phyloP scores from a whole-genome alignment of 2,888 invertebrate species.

The Andrena praecox region DNA sequence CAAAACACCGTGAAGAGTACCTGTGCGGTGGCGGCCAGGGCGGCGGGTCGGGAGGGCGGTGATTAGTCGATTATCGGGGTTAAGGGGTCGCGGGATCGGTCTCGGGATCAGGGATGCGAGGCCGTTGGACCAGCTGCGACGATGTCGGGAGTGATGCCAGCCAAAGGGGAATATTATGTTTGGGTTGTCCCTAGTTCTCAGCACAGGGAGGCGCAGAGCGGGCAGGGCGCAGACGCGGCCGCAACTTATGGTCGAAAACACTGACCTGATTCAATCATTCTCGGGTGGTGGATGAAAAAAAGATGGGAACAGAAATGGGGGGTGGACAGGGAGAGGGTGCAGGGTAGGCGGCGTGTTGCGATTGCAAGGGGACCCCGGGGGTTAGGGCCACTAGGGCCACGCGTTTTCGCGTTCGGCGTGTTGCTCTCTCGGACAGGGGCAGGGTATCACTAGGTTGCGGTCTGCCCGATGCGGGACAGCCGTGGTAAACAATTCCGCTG shows the following conservation, averaged over 20 bases:
- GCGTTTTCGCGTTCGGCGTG: not conserved
- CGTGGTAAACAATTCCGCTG: constrained; percentile 36
- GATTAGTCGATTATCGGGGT: constrained; percentile 46
- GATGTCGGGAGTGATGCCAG: constrained; percentile 66
- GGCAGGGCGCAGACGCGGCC: constrained; percentile 78
- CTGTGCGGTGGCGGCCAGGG: not conserved
- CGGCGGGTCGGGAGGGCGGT: not conserved
- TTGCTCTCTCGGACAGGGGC: not conserved
- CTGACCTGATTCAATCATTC: constrained; percentile 84
- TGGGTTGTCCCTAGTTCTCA: constrained; percentile 81
- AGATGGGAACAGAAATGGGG: not conserved
- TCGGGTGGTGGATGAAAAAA: constrained; percentile 54
- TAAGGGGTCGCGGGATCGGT: constrained; percentile 35
- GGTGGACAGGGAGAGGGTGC: not conserved
- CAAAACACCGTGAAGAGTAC: not conserved
- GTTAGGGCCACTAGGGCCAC: not conserved
- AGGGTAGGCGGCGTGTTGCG: not conserved
- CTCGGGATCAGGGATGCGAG: not conserved
- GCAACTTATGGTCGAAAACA: constrained; percentile 84
- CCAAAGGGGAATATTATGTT: constrained; percentile 79
- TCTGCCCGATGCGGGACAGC: not conserved
- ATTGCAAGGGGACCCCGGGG: not conserved
- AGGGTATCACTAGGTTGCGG: constrained; percentile 17
- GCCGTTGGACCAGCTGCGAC: not conserved
- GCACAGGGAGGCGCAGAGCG: constrained; percentile 80